Percentiles rank a stretch among this genome's conserved stretches.
These are phyloP conservation scores for Thalpophila matura DNA, from an alignment of 2,888 invertebrate genomes.

Conservation along the genomic window DNA sequence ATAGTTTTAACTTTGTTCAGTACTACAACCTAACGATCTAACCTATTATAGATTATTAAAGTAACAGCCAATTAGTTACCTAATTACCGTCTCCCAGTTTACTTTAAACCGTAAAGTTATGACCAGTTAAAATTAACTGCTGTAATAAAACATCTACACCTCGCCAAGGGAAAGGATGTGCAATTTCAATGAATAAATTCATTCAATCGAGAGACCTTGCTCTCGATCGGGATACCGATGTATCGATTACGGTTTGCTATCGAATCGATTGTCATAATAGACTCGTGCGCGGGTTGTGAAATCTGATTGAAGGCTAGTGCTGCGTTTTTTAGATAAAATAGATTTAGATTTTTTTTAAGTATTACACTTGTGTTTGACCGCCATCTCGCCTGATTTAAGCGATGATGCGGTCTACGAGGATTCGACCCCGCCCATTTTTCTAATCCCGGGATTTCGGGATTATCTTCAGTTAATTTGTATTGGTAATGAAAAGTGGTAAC, in stretches of 20 bases:
- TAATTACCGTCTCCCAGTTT: not conserved
- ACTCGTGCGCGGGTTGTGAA: slow-evolving; percentile 59
- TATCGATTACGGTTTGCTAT: slow-evolving; percentile 52
- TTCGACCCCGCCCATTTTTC: too few species aligned
- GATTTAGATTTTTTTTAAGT: not conserved
- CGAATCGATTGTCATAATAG: slow-evolving; percentile 63
- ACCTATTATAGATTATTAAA: not conserved
- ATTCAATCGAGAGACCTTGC: slow-evolving; percentile 55
- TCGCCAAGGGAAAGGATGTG: slow-evolving; percentile 44
- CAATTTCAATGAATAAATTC: slow-evolving; percentile 34
- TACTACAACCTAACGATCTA: not conserved
- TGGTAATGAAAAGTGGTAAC: too few species aligned
- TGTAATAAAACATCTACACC: slow-evolving; percentile 22
- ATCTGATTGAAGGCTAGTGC: slow-evolving; percentile 46
- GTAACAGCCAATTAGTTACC: not conserved
- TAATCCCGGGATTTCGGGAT: too few species aligned
- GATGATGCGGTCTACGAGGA: too few species aligned
- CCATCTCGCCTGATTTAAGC: too few species aligned
- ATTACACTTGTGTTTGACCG: too few species aligned
- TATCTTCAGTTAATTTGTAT: too few species aligned
- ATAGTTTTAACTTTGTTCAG: not conserved
- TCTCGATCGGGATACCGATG: slow-evolving; percentile 57
- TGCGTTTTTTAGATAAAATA: slow-evolving; percentile 19
- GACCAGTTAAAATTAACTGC: slow-evolving; percentile 26
- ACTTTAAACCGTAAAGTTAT: slow-evolving; percentile 25